Percentiles rank a stretch among this genome's conserved stretches.
Evolutionary conservation across 2,113 vertebrate genomes (phyloP).

Genomic region (Desmodus rotundus): DNA sequence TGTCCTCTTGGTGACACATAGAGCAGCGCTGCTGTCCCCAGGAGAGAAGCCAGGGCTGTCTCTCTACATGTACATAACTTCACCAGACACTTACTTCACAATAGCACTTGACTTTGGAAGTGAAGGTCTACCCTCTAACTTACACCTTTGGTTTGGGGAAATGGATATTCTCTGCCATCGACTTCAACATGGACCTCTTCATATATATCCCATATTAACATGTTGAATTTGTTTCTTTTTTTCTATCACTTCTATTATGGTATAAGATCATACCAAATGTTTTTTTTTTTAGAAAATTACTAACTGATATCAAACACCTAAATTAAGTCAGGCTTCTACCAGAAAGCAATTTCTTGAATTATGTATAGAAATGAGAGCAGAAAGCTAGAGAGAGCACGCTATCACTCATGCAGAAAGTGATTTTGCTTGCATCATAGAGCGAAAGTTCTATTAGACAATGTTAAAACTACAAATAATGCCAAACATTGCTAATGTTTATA

Average conservation of each 20-base stretch:
- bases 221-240: background rate
- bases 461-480: background rate
- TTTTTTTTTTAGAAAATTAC: conserved; percentile 18
- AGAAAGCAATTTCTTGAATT: conserved; percentile 10
- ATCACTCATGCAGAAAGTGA: background rate
- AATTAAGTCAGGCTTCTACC: background rate
- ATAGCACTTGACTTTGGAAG: background rate
- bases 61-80: background rate
- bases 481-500: background rate
- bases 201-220: background rate
- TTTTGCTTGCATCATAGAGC: background rate
- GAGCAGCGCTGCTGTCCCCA: background rate
- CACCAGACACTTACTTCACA: background rate
- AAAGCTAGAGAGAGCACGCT: background rate
- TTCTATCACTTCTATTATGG: background rate
- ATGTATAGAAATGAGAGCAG: background rate
- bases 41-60: background rate
- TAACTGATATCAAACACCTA: background rate
- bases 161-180: background rate
- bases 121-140: background rate
- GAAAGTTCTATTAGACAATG: background rate
- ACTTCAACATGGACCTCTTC: background rate
- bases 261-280: background rate
- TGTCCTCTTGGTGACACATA: background rate
- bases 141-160: background rate